Evolutionary conservation across 1,140 invertebrate species (phyloP), one percentile per base, ranked within the genome.

Genomic region (Drosophila fuyamai): DNA sequence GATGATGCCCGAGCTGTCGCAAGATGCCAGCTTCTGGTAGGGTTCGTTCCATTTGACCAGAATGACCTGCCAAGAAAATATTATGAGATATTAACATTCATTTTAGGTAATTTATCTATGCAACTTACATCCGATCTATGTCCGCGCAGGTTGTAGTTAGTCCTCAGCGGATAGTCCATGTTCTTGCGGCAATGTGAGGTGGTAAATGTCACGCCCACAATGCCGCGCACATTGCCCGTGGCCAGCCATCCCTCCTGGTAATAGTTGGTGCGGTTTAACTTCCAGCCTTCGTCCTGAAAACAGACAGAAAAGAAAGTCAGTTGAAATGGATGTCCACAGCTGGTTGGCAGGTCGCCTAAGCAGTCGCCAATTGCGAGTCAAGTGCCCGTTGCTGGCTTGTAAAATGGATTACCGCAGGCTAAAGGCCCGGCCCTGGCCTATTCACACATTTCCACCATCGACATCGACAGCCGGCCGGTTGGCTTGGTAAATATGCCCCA

Each of bases 241-340:
- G 98, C 98, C 88, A 99, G 93, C 98, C 98, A 99, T n/a, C 98
- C 98, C 93, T 99, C 98, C 94, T 98, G 97, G 92, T 99, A 99
- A 92, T 99, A 99, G 94, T 98, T 98, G 79, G 96, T 96, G 71
- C 97, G 95, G 93, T 98, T 98, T 73, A 99, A 93, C 93, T 98
- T 98, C 98, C 97, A 97, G 81, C 96, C 96, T 93, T 97, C 96
- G 92, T 97, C 96, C 97, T 97, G 93, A 13, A 89, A 77, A 56
- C 48, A n/a, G 70, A 36, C 55, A 63, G 44, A 36, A 32, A 29
- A 40, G 44, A 48, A 54, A 38, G 47, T 18, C 38, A 14, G 48
- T 51, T 75, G 61, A 79, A 51, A 40, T 36, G 35, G 32, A 51
- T 55, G 59, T 73, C 54, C 60, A 79, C 47, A 67, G 48, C 54